Evolutionary conservation across 92 coral and sea anemone genomes (phyloP).

Genomic region (Actinostola sp.): DNA sequence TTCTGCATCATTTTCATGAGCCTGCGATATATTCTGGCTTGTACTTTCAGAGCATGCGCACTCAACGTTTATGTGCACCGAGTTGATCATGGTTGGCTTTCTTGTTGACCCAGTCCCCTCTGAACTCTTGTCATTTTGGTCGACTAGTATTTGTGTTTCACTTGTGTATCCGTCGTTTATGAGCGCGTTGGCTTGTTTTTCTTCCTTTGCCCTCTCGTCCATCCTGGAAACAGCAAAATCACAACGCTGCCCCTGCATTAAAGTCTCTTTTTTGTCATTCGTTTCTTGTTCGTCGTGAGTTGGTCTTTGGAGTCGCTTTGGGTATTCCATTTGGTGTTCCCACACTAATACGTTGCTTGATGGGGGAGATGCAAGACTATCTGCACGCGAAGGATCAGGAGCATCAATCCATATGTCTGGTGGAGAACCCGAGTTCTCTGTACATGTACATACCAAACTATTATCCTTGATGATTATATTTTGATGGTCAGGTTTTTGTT

Average conservation of each 20-base stretch:
- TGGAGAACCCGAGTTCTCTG: neutral
- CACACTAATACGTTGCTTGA: neutral
- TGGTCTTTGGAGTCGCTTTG: conserved; percentile 7
- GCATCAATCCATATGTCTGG: neutral
- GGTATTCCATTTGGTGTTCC: conserved; percentile 3
- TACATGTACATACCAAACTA: neutral
- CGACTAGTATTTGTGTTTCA: conserved; percentile 3
- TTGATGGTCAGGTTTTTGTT: neutral
- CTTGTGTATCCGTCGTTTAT: neutral
- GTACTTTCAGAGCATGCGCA: conserved; percentile 19
- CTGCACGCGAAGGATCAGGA: neutral
- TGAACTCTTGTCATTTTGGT: neutral
- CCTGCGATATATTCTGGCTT: conserved; percentile 6
- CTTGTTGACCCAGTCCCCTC: neutral
- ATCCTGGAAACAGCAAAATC: neutral
- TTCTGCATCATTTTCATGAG: conserved; percentile 1
- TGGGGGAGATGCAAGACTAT: neutral
- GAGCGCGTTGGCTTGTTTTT: neutral
- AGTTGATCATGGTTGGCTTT: neutral
- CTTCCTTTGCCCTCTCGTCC: neutral
- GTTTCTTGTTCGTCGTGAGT: neutral
- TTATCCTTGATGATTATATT: neutral
- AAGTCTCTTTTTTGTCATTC: neutral
- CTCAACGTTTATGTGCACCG: conserved; percentile 10
- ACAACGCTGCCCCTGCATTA: neutral